Conservation (phyloP, 2,888 invertebrate genomes). For the Drosophila prostipennis region DNA sequence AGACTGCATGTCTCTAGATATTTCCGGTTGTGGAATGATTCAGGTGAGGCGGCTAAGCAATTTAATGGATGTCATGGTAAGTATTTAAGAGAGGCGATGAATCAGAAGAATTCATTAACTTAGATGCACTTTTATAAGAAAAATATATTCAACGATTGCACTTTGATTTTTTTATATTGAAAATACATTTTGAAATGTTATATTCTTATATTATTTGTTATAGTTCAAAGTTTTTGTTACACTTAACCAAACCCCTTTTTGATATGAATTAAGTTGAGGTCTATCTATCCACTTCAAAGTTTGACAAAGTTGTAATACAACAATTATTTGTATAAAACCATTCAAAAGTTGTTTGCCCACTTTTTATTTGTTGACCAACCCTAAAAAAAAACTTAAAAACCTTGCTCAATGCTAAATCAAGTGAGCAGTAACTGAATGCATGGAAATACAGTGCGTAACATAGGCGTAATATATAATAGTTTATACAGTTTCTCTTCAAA, state of each 20-base stretch:
- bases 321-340: conserved; percentile 20
- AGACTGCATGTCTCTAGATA: conserved; percentile 28
- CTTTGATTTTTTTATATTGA: no score
- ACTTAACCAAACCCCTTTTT: conserved; percentile 2
- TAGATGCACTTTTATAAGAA: no score
- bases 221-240: no score
- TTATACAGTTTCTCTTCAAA: not conserved
- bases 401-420: conserved; percentile 25
- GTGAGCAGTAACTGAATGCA: conserved; percentile 2
- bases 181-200: no score
- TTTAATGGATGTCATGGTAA: conserved; percentile 21
- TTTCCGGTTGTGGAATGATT: conserved; percentile 42
- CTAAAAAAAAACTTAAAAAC: conserved; percentile 26
- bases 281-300: not conserved
- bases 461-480: not conserved
- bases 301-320: conserved; percentile 10
- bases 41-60: conserved; percentile 10
- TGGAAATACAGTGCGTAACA: conserved; percentile 15
- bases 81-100: conserved; percentile 4
- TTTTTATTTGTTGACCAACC: conserved; percentile 40
- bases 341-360: conserved; percentile 34
- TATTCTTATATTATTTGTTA: no score
- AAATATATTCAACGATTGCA: no score
- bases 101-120: not conserved
- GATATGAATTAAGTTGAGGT: not conserved